These are phyloP conservation scores for Vidua chalybeata DNA, from an alignment of 2,113 vertebrate species.

Conservation along the genomic window DNA sequence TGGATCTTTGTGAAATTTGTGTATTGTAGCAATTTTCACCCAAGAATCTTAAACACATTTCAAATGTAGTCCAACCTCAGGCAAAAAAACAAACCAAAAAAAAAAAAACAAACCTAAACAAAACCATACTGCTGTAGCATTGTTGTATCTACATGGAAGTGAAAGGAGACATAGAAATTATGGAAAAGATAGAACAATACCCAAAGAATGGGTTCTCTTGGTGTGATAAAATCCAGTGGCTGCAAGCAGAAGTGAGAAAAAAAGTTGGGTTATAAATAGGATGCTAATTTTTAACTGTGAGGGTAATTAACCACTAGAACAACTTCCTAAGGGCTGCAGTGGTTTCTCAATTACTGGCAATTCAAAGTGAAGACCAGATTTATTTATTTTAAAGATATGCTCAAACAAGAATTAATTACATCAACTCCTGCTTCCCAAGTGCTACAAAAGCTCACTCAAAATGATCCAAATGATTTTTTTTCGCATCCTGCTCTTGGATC, in stretches of 20 bases:
- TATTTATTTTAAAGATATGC: constrained; percentile 62
- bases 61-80: background rate
- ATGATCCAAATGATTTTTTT: background rate
- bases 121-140: background rate
- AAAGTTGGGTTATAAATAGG: constrained; percentile 42
- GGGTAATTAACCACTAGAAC: constrained; percentile 63
- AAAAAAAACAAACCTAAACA: background rate
- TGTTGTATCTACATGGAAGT: background rate
- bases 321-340: constrained; percentile 52
- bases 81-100: background rate
- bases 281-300: constrained; percentile 54
- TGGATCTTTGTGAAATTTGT: background rate
- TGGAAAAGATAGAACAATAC: background rate
- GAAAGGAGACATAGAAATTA: background rate
- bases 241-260: background rate
- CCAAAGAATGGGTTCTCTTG: background rate
- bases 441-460: background rate
- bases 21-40: background rate
- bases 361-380: constrained; percentile 55
- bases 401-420: constrained; percentile 42
- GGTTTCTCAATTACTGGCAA: constrained; percentile 55
- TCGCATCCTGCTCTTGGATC: background rate
- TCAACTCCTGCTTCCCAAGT: background rate
- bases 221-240: background rate
- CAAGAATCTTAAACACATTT: background rate